Evolutionary conservation across 2,888 invertebrate species (phyloP).

Genomic region (Ornithoptera alexandrae): DNA sequence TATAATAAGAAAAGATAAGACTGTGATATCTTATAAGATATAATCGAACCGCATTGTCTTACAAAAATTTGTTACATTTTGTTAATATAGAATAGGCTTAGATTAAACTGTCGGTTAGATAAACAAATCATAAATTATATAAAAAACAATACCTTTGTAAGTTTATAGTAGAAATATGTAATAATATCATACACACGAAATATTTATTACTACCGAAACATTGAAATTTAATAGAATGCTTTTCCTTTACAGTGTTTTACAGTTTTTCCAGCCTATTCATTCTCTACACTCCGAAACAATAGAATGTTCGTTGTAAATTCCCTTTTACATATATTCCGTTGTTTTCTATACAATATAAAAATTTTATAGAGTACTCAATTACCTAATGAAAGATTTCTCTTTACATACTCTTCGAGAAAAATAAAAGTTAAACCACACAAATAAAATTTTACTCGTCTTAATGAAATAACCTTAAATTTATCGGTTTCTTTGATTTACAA

Average conservation of each 20-base stretch:
- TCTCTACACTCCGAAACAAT: background rate
- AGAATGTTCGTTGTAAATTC: background rate
- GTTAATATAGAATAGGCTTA: no score
- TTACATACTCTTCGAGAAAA: background rate
- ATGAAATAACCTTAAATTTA: slow-evolving; percentile 26
- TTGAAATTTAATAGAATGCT: background rate
- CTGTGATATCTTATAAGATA: no score
- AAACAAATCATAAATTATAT: background rate
- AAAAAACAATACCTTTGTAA: background rate
- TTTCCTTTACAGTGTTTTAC: background rate
- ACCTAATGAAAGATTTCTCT: background rate
- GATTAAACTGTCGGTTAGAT: no score
- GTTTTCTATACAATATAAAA: background rate
- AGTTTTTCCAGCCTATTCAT: background rate
- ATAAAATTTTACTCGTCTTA: slow-evolving; percentile 22
- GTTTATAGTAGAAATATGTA: no score
- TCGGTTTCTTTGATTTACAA: slow-evolving; percentile 15
- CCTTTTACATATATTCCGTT: background rate
- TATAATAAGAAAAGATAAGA: background rate
- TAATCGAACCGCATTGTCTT: no score
- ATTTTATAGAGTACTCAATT: background rate
- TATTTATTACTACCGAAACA: background rate
- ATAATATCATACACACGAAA: no score
- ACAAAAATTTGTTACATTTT: no score
- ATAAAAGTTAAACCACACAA: background rate